Conservation (phyloP, 2,113 vertebrate genomes). For the Entosphenus tridentatus region DNA sequence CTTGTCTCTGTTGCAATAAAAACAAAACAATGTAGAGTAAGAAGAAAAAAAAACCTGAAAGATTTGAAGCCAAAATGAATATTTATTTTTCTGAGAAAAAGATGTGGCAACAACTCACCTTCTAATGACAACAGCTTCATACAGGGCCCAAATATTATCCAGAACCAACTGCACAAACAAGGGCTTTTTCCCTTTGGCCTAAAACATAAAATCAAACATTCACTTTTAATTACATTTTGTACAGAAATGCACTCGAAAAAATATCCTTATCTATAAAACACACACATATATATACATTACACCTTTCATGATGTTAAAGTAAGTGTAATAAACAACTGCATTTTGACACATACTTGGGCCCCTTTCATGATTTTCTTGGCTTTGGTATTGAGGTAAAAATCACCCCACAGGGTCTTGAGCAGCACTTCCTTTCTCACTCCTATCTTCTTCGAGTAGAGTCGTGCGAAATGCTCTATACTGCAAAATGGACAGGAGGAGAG, state of each 20-base stretch:
- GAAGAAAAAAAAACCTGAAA: neutral
- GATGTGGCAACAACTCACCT: constrained; percentile 23
- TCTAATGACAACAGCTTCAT: constrained; percentile 59
- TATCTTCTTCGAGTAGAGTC: constrained; percentile 64
- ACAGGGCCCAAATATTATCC: constrained; percentile 91
- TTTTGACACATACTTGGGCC: constrained; percentile 45
- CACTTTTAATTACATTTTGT: neutral
- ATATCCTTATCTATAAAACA: too few relatives aligned
- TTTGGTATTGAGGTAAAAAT: constrained; percentile 69
- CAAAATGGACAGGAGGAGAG: constrained; percentile 14
- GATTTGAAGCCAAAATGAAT: neutral
- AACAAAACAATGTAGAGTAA: constrained; percentile 4
- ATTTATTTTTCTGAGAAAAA: neutral
- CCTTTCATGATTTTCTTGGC: constrained; percentile 84
- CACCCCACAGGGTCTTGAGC: constrained; percentile 78
- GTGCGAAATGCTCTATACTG: constrained; percentile 66
- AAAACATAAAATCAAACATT: constrained; percentile 8
- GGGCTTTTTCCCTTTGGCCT: constrained; percentile 83
- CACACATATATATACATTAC: too few relatives aligned
- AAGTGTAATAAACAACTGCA: neutral
- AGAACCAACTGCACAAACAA: constrained; percentile 84
- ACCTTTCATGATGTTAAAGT: too few relatives aligned
- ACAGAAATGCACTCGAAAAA: too few relatives aligned
- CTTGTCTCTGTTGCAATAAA: constrained; percentile 38
- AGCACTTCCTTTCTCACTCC: constrained; percentile 49